Conservation (phyloP, 1,140 invertebrate species). For the Mya arenaria region DNA sequence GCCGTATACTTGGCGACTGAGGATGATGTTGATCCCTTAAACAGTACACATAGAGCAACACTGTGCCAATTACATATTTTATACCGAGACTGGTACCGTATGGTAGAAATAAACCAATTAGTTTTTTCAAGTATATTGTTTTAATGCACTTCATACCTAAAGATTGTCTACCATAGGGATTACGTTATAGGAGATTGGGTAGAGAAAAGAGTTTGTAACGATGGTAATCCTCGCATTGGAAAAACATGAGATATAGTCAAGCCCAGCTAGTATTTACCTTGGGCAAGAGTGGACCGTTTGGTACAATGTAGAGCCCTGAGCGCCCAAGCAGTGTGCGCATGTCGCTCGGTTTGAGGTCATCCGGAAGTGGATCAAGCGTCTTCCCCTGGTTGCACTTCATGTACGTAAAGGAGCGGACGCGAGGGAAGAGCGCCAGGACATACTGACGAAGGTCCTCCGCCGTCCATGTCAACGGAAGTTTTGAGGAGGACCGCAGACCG, state of each 20-base stretch:
- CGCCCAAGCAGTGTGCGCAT: constrained; percentile 32
- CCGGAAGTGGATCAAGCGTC: constrained; percentile 42
- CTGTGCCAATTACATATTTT: no score
- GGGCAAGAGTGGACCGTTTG: constrained; percentile 27
- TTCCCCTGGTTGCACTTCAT: constrained; percentile 51
- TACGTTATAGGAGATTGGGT: no score
- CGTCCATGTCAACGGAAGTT: constrained; percentile 37
- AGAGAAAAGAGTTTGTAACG: no score
- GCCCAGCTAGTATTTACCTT: no score
- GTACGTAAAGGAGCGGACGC: constrained; percentile 25
- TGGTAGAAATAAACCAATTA: no score
- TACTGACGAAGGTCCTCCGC: constrained; percentile 30
- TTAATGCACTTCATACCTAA: no score
- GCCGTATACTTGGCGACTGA: not conserved
- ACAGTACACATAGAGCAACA: no score
- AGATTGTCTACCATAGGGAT: no score
- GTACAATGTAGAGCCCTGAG: constrained; percentile 48
- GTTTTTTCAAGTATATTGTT: no score
- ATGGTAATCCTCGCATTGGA: no score
- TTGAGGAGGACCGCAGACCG: constrained; percentile 43
- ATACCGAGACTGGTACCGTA: no score
- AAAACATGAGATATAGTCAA: no score
- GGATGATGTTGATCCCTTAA: not conserved
- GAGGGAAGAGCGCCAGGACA: constrained; percentile 34
- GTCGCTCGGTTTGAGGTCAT: constrained; percentile 44